phyloP scores from a whole-genome alignment of 2,888 invertebrate species.

The Nematopogon swammerdamellus region DNA sequence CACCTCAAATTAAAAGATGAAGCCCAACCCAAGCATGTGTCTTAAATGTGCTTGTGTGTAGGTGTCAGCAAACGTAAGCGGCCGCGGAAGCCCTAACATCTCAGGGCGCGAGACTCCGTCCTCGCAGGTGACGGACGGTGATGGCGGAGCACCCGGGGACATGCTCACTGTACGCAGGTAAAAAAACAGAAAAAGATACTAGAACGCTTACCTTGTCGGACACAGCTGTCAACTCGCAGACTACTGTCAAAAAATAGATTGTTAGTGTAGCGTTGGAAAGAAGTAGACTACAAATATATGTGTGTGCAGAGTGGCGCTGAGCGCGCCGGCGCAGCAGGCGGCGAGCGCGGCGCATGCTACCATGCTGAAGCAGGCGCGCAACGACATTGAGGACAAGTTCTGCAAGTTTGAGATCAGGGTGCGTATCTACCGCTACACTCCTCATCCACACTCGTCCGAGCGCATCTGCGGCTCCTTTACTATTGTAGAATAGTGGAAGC shows the following conservation, averaged over 20 bases:
- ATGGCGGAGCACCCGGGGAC: constrained; percentile 51
- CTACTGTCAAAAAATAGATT: too few relatives aligned
- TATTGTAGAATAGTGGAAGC: too few relatives aligned
- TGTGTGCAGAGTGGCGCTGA: constrained; percentile 29
- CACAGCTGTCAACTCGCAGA: too few relatives aligned
- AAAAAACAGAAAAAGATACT: too few relatives aligned
- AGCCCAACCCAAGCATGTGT: too few relatives aligned
- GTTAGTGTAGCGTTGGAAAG: too few relatives aligned
- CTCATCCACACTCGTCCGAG: too few relatives aligned
- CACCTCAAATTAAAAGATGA: too few relatives aligned
- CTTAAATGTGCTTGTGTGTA: constrained; percentile 10
- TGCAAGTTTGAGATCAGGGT: constrained; percentile 95
- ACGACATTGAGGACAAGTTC: constrained; percentile 97
- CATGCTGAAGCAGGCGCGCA: constrained; percentile 74
- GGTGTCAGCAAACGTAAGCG: constrained; percentile 86
- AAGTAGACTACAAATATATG: too few relatives aligned
- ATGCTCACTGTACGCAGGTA: constrained; percentile 43
- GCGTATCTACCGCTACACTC: too few relatives aligned
- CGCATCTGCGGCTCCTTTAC: too few relatives aligned
- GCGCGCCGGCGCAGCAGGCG: constrained; percentile 37
- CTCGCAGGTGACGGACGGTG: constrained; percentile 84
- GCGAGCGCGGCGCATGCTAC: constrained; percentile 51
- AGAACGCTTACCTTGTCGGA: too few relatives aligned
- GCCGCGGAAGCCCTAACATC: constrained; percentile 92
- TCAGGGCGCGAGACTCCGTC: constrained; percentile 96